Conservation (phyloP, 1,140 invertebrate genomes). For the Drosophila saltans region DNA sequence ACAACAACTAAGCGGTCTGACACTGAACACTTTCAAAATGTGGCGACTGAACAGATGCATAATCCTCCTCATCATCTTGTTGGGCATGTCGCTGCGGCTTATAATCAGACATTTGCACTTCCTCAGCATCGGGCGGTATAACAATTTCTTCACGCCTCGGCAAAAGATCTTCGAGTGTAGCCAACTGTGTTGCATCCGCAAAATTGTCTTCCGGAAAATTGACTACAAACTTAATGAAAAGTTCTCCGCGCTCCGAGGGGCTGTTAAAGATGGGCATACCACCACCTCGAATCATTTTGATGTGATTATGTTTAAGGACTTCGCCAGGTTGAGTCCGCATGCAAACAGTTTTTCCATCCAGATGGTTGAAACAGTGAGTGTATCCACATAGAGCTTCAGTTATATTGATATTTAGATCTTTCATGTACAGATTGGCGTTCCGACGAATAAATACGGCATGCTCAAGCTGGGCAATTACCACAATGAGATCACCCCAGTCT, state of each 20-base stretch:
- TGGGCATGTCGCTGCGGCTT: slow-evolving; percentile 86
- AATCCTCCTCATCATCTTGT: slow-evolving; percentile 66
- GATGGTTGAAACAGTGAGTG: slow-evolving; percentile 90
- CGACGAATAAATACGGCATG: slow-evolving; percentile 91
- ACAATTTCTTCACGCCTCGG: slow-evolving; percentile 87
- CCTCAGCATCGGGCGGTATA: slow-evolving; percentile 91
- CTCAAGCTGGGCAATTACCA: slow-evolving; percentile 92
- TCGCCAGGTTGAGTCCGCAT: slow-evolving; percentile 89
- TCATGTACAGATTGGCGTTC: slow-evolving; percentile 90
- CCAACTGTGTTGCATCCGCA: slow-evolving; percentile 87
- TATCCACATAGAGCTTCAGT: slow-evolving; percentile 97
- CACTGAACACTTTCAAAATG: slow-evolving; percentile 76
- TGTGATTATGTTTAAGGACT: slow-evolving; percentile 88
- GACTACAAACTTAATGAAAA: slow-evolving; percentile 94
- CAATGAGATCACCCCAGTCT: slow-evolving; percentile 94
- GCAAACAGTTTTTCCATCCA: slow-evolving; percentile 92
- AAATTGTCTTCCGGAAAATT: slow-evolving; percentile 93
- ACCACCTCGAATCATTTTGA: slow-evolving; percentile 92
- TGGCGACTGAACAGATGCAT: slow-evolving; percentile 46
- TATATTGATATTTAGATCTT: slow-evolving; percentile 87
- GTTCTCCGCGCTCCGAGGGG: slow-evolving; percentile 92
- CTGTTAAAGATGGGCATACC: slow-evolving; percentile 95
- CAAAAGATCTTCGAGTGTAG: slow-evolving; percentile 88
- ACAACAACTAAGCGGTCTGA: slow-evolving; percentile 75
- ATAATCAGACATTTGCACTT: slow-evolving; percentile 91